These are phyloP conservation scores for Tyrophagus putrescentiae DNA, from an alignment of 1,140 invertebrate species.

Conservation along the genomic window DNA sequence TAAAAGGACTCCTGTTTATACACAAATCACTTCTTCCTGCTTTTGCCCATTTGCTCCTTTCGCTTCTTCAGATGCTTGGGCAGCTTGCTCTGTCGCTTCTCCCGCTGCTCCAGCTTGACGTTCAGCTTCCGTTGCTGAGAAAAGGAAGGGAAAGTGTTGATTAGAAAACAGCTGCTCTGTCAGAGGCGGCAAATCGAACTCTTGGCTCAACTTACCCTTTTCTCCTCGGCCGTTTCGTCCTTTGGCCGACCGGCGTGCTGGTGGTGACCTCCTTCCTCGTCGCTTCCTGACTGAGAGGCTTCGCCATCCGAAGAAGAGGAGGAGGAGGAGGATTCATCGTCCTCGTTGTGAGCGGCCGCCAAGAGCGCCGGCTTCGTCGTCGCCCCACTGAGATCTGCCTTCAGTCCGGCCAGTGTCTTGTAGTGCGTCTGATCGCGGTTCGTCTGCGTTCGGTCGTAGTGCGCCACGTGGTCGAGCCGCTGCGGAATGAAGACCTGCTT, in stretches of 20 bases:
- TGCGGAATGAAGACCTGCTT: slow-evolving; percentile 88
- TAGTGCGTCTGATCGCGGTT: slow-evolving; percentile 45
- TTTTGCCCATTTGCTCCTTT: slow-evolving; percentile 46
- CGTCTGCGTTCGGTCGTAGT: slow-evolving; percentile 57
- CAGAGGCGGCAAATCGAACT: neutral
- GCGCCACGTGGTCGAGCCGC: slow-evolving; percentile 71
- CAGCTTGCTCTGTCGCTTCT: slow-evolving; percentile 79
- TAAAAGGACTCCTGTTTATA: neutral
- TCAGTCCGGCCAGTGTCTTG: slow-evolving; percentile 66
- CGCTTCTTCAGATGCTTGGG: slow-evolving; percentile 93
- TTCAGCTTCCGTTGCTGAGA: slow-evolving; percentile 57
- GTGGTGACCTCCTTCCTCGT: slow-evolving; percentile 32
- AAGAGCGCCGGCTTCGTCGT: slow-evolving; percentile 37
- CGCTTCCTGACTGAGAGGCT: slow-evolving; percentile 33
- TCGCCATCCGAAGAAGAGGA: slow-evolving; percentile 30
- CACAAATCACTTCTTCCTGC: slow-evolving; percentile 22
- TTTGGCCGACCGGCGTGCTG: slow-evolving; percentile 53
- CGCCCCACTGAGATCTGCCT: slow-evolving; percentile 57
- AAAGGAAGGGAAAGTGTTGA: neutral
- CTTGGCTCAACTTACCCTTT: slow-evolving; percentile 45
- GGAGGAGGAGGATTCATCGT: slow-evolving; percentile 37
- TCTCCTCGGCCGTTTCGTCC: slow-evolving; percentile 63
- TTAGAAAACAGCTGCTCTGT: neutral
- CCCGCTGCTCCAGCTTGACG: slow-evolving; percentile 68
- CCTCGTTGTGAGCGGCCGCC: too few species aligned